These are phyloP conservation scores for Gibbula magus DNA, from an alignment of 2,888 invertebrate species.

Conservation along the genomic window DNA sequence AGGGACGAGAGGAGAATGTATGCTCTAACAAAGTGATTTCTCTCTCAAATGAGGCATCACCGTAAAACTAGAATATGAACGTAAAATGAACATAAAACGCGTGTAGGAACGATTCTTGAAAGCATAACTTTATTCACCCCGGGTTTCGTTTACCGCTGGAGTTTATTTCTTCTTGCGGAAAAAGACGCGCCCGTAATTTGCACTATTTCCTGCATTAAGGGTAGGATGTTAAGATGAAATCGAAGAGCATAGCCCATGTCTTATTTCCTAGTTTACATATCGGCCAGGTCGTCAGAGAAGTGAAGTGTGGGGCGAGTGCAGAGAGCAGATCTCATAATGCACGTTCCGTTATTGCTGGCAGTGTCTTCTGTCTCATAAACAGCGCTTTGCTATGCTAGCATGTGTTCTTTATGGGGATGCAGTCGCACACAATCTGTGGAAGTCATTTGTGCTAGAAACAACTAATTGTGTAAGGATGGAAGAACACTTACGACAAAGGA, in stretches of 20 bases:
- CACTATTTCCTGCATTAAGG: background rate
- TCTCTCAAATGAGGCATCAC: constrained; percentile 3
- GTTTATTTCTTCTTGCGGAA: background rate
- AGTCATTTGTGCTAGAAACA: too few relatives aligned
- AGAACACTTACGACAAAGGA: too few relatives aligned
- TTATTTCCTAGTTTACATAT: background rate
- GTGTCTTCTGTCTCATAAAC: too few relatives aligned
- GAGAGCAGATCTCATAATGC: too few relatives aligned
- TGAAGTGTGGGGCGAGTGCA: too few relatives aligned
- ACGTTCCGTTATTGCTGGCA: too few relatives aligned
- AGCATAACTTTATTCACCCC: constrained; percentile 22
- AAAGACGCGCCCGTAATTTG: background rate
- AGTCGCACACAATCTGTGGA: too few relatives aligned
- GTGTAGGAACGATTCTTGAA: constrained; percentile 22
- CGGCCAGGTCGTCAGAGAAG: too few relatives aligned
- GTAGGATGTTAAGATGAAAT: background rate
- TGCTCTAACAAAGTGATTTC: constrained; percentile 14
- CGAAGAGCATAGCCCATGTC: background rate
- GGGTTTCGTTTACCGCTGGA: background rate
- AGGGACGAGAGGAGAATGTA: background rate
- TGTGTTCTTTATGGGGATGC: too few relatives aligned
- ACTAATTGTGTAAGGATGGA: too few relatives aligned
- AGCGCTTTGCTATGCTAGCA: too few relatives aligned
- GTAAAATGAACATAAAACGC: constrained; percentile 16
- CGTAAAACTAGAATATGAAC: constrained; percentile 8